A percentile compares a stretch with the other conserved stretches of the same genome.
Evolutionary conservation across 2,797 vertebrate species (phyloP).

Genomic region (Dicrostonyx torquatus): DNA sequence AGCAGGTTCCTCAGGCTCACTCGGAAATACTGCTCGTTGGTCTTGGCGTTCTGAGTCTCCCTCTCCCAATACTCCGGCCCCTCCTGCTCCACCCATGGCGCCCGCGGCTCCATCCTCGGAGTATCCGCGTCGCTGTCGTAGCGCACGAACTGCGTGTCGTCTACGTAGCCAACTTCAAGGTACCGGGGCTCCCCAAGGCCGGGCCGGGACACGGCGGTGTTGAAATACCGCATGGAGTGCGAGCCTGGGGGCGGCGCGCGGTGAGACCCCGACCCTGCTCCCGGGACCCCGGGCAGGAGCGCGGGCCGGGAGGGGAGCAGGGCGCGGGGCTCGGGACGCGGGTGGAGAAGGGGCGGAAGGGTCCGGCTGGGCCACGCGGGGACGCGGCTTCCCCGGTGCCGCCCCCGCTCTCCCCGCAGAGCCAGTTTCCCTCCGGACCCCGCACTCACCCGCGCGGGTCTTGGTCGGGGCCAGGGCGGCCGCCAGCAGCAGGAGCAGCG

Average conservation of each 20-base stretch:
- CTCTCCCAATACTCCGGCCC: background rate
- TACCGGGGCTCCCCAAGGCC: background rate
- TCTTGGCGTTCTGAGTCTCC: rapidly evolving
- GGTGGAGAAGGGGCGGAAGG: background rate
- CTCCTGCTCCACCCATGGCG: background rate
- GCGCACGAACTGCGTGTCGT: background rate
- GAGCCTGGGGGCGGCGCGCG: background rate
- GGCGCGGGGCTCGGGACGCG: background rate
- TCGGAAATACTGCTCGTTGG: rapidly evolving
- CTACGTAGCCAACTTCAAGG: rapidly evolving
- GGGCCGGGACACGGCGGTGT: background rate
- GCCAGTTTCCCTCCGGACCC: background rate
- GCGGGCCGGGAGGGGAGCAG: background rate
- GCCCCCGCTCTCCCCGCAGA: background rate
- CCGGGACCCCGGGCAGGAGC: too few species aligned
- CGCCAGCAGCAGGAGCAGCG: background rate
- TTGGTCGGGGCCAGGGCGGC: background rate
- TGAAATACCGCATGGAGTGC: rapidly evolving
- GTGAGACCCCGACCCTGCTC: too few species aligned
- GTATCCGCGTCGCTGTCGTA: background rate
- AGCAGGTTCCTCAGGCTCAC: rapidly evolving
- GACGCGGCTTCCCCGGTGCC: background rate
- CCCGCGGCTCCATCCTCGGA: background rate
- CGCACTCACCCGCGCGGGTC: background rate
- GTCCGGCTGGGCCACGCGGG: background rate